phyloP scores from a whole-genome alignment of 64 coral and sea anemone genomes.

The Astreopora myriophthalma region DNA sequence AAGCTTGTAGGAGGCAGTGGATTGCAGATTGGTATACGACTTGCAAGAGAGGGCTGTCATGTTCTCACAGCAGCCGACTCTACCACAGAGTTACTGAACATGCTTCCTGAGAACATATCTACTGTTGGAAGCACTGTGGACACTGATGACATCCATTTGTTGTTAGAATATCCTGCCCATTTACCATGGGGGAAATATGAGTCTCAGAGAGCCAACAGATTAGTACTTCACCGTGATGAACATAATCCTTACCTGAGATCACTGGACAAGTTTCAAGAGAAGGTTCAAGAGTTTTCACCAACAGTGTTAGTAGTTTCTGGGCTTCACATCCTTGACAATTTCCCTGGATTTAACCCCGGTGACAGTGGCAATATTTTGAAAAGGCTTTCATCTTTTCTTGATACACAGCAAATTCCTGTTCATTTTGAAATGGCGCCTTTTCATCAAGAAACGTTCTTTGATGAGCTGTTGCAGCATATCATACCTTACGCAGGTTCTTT shows the following conservation, averaged over 20 bases:
- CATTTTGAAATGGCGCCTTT: conserved; percentile 96
- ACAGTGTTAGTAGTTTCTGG: conserved; percentile 61
- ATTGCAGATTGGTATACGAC: conserved; percentile 61
- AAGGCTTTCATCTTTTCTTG: conserved; percentile 72
- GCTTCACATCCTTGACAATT: conserved; percentile 90
- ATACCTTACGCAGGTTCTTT: conserved; percentile 78
- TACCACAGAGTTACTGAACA: conserved; percentile 13
- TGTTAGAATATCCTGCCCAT: conserved; percentile 76
- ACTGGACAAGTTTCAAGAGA: conserved; percentile 65
- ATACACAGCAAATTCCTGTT: conserved; percentile 39
- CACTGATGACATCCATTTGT: conserved; percentile 76
- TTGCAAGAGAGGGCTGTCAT: conserved; percentile 69
- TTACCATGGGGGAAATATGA: conserved; percentile 76
- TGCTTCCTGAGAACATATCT: conserved; percentile 60
- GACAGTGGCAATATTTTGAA: conserved; percentile 60
- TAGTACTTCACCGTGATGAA: conserved; percentile 85
- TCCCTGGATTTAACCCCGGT: conserved; percentile 72
- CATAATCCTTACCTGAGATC: conserved; percentile 89
- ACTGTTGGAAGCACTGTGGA: conserved; percentile 58
- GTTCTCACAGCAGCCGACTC: conserved; percentile 71
- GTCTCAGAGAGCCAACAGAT: conserved; percentile 76
- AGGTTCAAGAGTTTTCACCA: conserved; percentile 55
- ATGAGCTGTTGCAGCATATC: conserved; percentile 74
- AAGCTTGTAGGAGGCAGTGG: conserved; percentile 72
- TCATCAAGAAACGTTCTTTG: conserved; percentile 82